Percentiles rank a stretch among this genome's conserved stretches.
Conservation (phyloP, 2,888 invertebrate genomes). For the Callyntrura guangdongensis region DNA sequence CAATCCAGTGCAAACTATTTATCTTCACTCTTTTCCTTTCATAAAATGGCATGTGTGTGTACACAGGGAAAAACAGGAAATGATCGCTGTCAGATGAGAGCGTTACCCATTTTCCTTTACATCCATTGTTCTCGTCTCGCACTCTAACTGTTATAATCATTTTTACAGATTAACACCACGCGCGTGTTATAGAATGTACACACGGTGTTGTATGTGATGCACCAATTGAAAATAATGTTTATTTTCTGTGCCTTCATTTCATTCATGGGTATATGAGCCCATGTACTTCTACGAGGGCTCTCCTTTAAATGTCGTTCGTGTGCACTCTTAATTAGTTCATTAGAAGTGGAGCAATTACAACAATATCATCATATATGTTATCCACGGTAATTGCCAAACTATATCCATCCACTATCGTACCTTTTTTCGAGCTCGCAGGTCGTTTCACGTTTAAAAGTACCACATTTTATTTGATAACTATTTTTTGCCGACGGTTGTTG, state of each 20-base stretch:
- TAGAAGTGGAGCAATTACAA: slow-evolving; percentile 74
- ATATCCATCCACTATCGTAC: slow-evolving; percentile 1
- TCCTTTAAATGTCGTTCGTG: slow-evolving; percentile 48
- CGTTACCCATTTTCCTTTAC: slow-evolving; percentile 57
- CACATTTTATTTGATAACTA: neutral
- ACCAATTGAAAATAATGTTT: slow-evolving; percentile 57
- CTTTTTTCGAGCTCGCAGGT: slow-evolving; percentile 13
- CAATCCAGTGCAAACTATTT: slow-evolving; percentile 52
- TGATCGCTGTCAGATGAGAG: slow-evolving; percentile 57
- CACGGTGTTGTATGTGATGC: slow-evolving; percentile 13
- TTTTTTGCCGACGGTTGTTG: neutral
- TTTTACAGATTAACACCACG: slow-evolving; percentile 48
- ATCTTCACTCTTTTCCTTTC: slow-evolving; percentile 59
- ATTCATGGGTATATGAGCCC: slow-evolving; percentile 6
- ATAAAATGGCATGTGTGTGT: slow-evolving; percentile 60
- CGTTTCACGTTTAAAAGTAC: slow-evolving; percentile 15
- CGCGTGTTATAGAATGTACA: slow-evolving; percentile 5
- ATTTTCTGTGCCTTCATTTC: slow-evolving; percentile 42
- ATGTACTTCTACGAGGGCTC: neutral
- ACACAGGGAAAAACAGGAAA: slow-evolving; percentile 63
- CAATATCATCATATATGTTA: slow-evolving; percentile 19
- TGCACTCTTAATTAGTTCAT: slow-evolving; percentile 74
- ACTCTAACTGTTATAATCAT: slow-evolving; percentile 50
- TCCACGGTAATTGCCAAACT: slow-evolving; percentile 47
- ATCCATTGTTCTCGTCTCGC: slow-evolving; percentile 64